A percentile compares a stretch with the other conserved stretches of the same genome.
Conservation (phyloP, 2,888 invertebrate genomes). For the Anthrax anthrax region DNA sequence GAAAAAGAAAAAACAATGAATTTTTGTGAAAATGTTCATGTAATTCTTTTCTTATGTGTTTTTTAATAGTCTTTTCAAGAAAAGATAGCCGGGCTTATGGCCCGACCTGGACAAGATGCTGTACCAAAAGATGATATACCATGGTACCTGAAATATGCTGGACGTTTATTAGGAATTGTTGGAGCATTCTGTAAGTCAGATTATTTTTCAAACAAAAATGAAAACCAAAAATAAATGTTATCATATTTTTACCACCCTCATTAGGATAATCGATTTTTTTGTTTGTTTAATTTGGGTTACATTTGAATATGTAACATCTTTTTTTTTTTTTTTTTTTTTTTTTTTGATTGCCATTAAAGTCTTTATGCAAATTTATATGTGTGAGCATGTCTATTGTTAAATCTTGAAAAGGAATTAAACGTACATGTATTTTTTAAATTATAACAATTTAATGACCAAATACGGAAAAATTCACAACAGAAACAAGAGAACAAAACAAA, state of each 20-base stretch:
- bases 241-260: neutral
- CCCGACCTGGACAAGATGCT: constrained; percentile 62
- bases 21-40: too few species aligned
- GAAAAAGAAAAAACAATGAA: neutral
- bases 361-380: too few species aligned
- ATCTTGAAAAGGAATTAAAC: too few species aligned
- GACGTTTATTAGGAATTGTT: constrained; percentile 66
- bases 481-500: too few species aligned
- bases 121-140: constrained; percentile 68
- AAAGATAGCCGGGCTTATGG: constrained; percentile 65
- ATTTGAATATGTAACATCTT: neutral
- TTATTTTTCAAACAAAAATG: neutral
- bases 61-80: constrained; percentile 54
- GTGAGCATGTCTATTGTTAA: too few species aligned
- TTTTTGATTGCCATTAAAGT: too few species aligned
- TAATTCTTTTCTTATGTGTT: constrained; percentile 16
- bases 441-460: too few species aligned
- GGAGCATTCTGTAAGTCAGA: constrained; percentile 63
- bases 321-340: too few species aligned
- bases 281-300: constrained; percentile 3
- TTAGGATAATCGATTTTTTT: constrained; percentile 13
- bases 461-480: too few species aligned
- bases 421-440: too few species aligned
- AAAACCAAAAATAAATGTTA: neutral
- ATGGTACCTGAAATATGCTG: constrained; percentile 82